Evolutionary conservation across 2,797 vertebrate species (phyloP), one percentile per base, ranked within the genome.

Genomic region (Phaenicophaeus curvirostris): DNA sequence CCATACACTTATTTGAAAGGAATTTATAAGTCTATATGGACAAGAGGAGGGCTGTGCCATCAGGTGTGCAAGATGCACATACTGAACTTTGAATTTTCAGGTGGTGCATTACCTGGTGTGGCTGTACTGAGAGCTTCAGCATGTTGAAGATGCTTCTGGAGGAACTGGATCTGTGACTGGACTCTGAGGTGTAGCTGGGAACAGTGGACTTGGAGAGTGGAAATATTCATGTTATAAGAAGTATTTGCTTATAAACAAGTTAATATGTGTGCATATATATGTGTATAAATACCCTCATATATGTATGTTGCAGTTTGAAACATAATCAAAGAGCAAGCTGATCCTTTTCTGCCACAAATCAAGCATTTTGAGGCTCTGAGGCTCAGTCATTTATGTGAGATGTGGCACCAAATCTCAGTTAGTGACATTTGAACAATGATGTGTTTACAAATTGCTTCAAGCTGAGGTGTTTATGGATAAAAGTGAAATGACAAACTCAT

Each of bases 401-500:
- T 15, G 35, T 44, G 51, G 66, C 46, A 69, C 31, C 10, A 44
- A 15, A 6, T 92, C 94, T 97, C 91, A 92, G 57, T 61, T 35
- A 90, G 81, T 87, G 85, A 86, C 88, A 91, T 96, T 87, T 96
- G 73, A 96, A 96, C 83, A 88, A 50, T 65, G 48, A 57, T 15
- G 33, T 41, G 59, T 25, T 76, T 89, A 92, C 53, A 76, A 94
- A 96, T 84, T 82, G 30, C 81, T 86, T 91, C 81, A 89, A 84
- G 66, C 75, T 89, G 78, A 93, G 66, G 28, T 81, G 54, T 89
- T 91, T 84, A 91, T 85, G 80, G 87, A 90, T 95, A 96, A 90
- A 88, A 96, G 81, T 46, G 57, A 96, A 97, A 94, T 95, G 50
- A 90, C 80, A 94, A 93, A 67, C 73, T 83, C 67, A 9, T 37